Conservation (phyloP, 2,888 invertebrate species). For the Cremastobaeus sp. region DNA sequence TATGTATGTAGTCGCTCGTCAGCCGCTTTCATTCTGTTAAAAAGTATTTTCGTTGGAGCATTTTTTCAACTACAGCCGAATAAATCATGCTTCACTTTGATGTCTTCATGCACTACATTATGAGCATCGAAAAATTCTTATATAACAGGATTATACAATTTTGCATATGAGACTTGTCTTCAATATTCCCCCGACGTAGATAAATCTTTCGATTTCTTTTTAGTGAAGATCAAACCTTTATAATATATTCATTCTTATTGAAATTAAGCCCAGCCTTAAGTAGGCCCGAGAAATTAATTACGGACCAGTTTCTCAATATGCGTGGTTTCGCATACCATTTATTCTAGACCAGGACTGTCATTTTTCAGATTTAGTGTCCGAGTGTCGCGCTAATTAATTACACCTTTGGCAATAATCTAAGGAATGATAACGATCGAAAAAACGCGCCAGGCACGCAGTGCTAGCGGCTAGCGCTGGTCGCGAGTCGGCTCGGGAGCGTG, state of each 20-base stretch:
- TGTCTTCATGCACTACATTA: constrained; percentile 47
- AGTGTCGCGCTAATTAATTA: constrained; percentile 22
- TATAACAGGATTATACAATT: constrained; percentile 38
- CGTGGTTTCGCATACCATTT: constrained; percentile 16
- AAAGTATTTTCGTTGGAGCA: constrained; percentile 18
- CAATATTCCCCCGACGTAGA: constrained; percentile 20
- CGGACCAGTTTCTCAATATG: constrained; percentile 38
- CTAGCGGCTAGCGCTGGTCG: too few species aligned
- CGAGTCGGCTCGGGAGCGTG: too few species aligned
- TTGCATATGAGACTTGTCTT: constrained; percentile 23
- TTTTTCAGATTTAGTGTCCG: constrained; percentile 28
- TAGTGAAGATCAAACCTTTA: constrained; percentile 3
- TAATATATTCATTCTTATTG: constrained; percentile 32
- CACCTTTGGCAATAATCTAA: neutral
- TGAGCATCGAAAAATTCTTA: constrained; percentile 20
- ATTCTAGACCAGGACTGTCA: constrained; percentile 26
- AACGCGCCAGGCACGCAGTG: too few species aligned
- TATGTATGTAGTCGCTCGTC: constrained; percentile 5
- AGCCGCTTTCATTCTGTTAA: constrained; percentile 31
- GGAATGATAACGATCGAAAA: neutral
- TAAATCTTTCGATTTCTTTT: constrained; percentile 21
- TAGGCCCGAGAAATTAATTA: constrained; percentile 34
- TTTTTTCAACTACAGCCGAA: constrained; percentile 10
- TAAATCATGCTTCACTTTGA: constrained; percentile 39
- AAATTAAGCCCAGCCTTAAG: constrained; percentile 28